A percentile compares a stretch with the other conserved stretches of the same genome.
Evolutionary conservation across 2,888 invertebrate genomes (phyloP).

Genomic region (Nomada goodeniana): DNA sequence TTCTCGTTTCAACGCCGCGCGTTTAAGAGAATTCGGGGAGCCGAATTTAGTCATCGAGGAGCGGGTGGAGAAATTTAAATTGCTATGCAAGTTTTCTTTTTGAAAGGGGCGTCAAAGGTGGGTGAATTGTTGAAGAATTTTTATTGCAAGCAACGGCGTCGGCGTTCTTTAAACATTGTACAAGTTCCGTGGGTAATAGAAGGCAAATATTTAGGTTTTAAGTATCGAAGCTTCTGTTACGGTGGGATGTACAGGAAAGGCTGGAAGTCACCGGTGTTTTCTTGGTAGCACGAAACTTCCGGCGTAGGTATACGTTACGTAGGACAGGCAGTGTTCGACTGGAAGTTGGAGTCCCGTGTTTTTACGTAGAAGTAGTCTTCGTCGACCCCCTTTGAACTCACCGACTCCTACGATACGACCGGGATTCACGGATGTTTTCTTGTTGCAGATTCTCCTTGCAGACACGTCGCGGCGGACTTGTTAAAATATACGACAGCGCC

Average conservation of each 20-base stretch:
- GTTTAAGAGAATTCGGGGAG: neutral
- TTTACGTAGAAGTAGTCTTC: conserved; percentile 63
- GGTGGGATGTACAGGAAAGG: neutral
- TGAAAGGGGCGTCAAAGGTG: too few species aligned
- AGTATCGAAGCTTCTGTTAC: conserved; percentile 23
- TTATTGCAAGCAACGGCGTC: neutral
- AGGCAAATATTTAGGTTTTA: conserved; percentile 23
- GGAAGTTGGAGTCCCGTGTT: conserved; percentile 41
- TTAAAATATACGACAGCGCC: conserved; percentile 96
- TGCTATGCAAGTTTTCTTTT: too few species aligned
- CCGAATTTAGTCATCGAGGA: neutral
- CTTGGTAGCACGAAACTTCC: conserved; percentile 69
- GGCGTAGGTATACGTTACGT: conserved; percentile 59
- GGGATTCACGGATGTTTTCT: conserved; percentile 59
- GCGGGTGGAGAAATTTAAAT: too few species aligned
- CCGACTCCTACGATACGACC: conserved; percentile 49
- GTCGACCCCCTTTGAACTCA: conserved; percentile 62
- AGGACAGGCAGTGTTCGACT: conserved; percentile 57
- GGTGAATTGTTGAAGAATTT: too few species aligned
- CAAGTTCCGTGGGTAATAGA: neutral
- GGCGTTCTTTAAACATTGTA: too few species aligned
- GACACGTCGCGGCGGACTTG: conserved; percentile 94
- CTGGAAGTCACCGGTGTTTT: conserved; percentile 57
- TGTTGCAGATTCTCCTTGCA: conserved; percentile 92
- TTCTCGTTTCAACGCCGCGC: neutral